phyloP scores from a whole-genome alignment of 2,888 invertebrate species.

The Torymus aiolomorphi region DNA sequence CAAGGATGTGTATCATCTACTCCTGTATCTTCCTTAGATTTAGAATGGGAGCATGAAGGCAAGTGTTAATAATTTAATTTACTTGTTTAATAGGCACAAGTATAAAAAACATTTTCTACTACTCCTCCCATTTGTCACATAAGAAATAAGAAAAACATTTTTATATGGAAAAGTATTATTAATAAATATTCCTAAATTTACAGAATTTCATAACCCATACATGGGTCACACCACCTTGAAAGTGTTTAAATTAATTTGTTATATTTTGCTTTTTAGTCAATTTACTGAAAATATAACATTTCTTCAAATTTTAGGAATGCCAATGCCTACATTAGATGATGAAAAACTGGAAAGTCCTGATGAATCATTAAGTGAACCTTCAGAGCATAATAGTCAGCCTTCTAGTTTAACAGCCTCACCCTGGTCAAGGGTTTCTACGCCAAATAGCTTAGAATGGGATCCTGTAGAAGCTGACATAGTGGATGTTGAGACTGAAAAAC shows the following conservation, averaged over 20 bases:
- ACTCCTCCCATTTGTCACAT: no score
- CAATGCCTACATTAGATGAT: slow-evolving; percentile 60
- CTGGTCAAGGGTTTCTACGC: slow-evolving; percentile 81
- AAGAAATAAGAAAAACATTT: no score
- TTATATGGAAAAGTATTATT: no score
- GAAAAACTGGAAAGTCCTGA: slow-evolving; percentile 61
- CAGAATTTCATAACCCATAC: no score
- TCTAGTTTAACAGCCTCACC: slow-evolving; percentile 72
- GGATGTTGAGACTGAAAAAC: slow-evolving; percentile 81
- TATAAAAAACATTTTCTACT: no score
- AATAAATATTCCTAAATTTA: no score
- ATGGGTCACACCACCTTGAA: no score
- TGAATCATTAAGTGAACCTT: slow-evolving; percentile 64
- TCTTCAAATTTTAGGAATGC: slow-evolving; percentile 62
- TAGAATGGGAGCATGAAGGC: slow-evolving; percentile 85
- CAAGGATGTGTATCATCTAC: slow-evolving; percentile 77
- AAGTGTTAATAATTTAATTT: neutral
- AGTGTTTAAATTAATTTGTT: no score
- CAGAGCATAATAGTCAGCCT: slow-evolving; percentile 68
- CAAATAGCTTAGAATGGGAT: slow-evolving; percentile 84
- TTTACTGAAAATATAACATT: neutral
- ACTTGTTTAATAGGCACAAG: no score
- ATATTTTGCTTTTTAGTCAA: no score
- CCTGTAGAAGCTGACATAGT: slow-evolving; percentile 78
- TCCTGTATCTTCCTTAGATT: slow-evolving; percentile 82